phyloP scores from a whole-genome alignment of 2,113 vertebrate genomes.

The Emydocephalus ijimae region DNA sequence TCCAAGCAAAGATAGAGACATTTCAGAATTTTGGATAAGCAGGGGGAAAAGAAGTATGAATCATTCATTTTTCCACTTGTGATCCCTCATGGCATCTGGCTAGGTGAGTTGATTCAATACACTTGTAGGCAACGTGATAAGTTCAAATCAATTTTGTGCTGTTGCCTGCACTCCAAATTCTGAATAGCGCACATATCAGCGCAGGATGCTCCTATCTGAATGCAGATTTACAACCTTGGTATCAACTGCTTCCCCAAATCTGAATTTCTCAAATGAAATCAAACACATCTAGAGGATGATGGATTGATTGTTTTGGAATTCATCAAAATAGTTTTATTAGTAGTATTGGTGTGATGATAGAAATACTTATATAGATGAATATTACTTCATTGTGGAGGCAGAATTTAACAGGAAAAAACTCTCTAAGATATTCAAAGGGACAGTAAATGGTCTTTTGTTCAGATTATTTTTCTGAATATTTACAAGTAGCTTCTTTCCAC shows the following conservation, averaged over 20 bases:
- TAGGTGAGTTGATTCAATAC: background rate
- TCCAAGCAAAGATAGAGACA: background rate
- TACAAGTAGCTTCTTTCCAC: background rate
- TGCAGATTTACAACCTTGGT: background rate
- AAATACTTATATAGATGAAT: background rate
- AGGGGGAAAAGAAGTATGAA: background rate
- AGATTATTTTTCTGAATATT: background rate
- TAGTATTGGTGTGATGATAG: background rate
- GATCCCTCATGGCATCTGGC: background rate
- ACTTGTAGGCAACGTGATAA: background rate
- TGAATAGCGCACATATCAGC: background rate
- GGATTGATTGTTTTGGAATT: background rate
- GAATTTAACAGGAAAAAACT: background rate
- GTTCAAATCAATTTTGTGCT: background rate
- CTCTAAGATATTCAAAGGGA: background rate
- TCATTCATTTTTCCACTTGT: background rate
- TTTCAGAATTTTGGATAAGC: background rate
- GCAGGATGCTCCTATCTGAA: background rate
- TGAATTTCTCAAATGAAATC: background rate
- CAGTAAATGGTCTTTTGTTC: background rate
- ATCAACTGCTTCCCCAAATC: background rate
- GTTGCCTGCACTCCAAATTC: background rate
- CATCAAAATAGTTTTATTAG: background rate
- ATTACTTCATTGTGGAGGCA: background rate
- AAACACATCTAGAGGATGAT: background rate